Base-by-base conservation (phyloP, 1,140 invertebrate genomes). In the Zophobas atratus region DNA sequence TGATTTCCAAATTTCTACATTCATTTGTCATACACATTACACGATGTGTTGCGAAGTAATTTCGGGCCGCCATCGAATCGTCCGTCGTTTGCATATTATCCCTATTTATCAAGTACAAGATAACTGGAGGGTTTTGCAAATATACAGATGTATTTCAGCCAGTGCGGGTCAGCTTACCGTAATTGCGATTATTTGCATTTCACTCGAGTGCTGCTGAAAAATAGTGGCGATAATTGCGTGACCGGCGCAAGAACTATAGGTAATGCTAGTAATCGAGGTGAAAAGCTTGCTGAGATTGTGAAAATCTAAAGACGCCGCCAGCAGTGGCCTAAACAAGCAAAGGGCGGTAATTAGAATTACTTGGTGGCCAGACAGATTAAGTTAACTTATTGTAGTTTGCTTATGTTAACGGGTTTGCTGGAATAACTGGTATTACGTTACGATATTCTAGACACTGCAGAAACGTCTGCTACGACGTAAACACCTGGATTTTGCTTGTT, bases 71-170 rank as follows among this genome's bases (percentile, higher is more conserved):
- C 56, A 76, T 76, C 43, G 48, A 57, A 53, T 63, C 74, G 48
- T 41, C n/a, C 56, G 56, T 57, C 33, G 74, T 76, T 76, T 76
- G 55, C 56, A 76, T 76, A 76, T 76, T 76, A 76, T 53, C 56
- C 74, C 74, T 76, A 76, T 76, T 76, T 76, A 76, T 76, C 74
- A 76, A 76, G 46, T 76, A 76, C 74, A 76, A 76, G 74, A 76
- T 76, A 76, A 76, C 56, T 76, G 41, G 56, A 76, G 74, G 74
- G 74, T 76, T 63, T 49, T 60, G 74, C 56, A 63, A 76, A 67
- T 67, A 76, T 76, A 76, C 56, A 76, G 74, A 76, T 63, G 74
- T 76, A 76, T 76, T 76, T 63, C 74, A 63, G 39, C 57, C 20
- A 51, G 33, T 20, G 36, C n/a, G 60, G 56, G 56, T 63, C 74